These are phyloP conservation scores for Mya arenaria DNA, from an alignment of 1,140 invertebrate species.

Conservation along the genomic window DNA sequence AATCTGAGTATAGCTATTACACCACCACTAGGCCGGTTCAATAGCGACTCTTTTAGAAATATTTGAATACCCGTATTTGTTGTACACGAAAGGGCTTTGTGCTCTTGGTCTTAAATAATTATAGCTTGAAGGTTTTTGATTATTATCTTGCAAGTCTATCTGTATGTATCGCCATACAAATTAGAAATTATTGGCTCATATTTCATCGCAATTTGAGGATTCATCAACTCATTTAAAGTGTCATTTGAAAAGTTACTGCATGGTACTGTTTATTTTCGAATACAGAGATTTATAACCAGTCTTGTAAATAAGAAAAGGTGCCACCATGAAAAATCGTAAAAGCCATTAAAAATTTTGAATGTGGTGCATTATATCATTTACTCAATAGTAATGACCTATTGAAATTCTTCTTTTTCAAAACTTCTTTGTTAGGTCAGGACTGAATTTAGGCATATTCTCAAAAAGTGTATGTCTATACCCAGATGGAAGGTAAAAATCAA, in stretches of 20 bases:
- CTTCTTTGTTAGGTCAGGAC: too few relatives aligned
- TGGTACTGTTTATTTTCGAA: not conserved
- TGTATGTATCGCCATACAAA: conserved; percentile 37
- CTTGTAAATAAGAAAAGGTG: too few relatives aligned
- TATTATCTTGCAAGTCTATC: conserved; percentile 42
- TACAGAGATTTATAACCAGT: too few relatives aligned
- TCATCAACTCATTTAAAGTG: not conserved
- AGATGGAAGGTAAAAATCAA: too few relatives aligned
- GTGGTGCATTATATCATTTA: too few relatives aligned
- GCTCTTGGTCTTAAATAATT: conserved; percentile 35
- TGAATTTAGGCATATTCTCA: too few relatives aligned
- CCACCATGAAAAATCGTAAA: too few relatives aligned
- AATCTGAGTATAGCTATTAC: not conserved
- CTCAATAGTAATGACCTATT: too few relatives aligned
- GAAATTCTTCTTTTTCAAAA: too few relatives aligned
- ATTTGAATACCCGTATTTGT: conserved; percentile 32
- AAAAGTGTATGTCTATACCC: too few relatives aligned
- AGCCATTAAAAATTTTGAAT: too few relatives aligned
- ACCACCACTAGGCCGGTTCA: not conserved
- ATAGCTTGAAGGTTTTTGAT: conserved; percentile 45
- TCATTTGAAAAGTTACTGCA: not conserved
- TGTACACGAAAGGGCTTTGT: conserved; percentile 26
- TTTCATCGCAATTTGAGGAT: conserved; percentile 9
- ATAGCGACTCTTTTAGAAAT: conserved; percentile 10
- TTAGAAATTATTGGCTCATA: conserved; percentile 34